Percentiles rank a stretch among this genome's conserved stretches.
Evolutionary conservation across 2,888 invertebrate genomes (phyloP).

Genomic region (Dermolepida albohirtum): DNA sequence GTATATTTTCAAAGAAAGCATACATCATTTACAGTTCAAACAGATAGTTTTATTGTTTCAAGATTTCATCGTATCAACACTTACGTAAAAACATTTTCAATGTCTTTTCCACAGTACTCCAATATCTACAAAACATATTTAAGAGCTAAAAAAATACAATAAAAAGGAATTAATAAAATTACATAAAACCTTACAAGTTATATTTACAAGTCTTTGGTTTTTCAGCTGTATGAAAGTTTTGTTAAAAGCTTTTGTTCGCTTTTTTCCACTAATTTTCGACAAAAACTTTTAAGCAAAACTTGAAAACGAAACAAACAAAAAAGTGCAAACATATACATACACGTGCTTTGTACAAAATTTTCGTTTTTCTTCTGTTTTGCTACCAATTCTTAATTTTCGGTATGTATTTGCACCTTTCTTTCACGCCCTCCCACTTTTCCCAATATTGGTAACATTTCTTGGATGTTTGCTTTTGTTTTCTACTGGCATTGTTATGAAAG

Average conservation of each 20-base stretch:
- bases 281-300: slow-evolving; percentile 61
- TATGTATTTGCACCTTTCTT: slow-evolving; percentile 49
- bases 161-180: slow-evolving; percentile 11
- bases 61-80: slow-evolving; percentile 7
- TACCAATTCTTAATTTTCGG: slow-evolving; percentile 41
- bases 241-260: slow-evolving; percentile 56
- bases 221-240: slow-evolving; percentile 65
- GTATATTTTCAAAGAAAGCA: slow-evolving; percentile 44
- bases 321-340: slow-evolving; percentile 61
- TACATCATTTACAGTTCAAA: slow-evolving; percentile 44
- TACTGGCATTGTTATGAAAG: slow-evolving; percentile 42
- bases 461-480: slow-evolving; percentile 21
- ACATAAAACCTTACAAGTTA: slow-evolving; percentile 44
- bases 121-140: slow-evolving; percentile 30
- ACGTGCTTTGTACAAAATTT: slow-evolving; percentile 47
- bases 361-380: slow-evolving; percentile 49
- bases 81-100: slow-evolving; percentile 21
- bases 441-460: slow-evolving; percentile 40
- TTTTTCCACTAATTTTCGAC: slow-evolving; percentile 4
- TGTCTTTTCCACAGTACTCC: slow-evolving; percentile 28
- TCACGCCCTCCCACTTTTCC: neutral
- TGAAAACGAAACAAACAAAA: slow-evolving; percentile 45
- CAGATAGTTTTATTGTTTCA: slow-evolving; percentile 18
- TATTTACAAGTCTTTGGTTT: slow-evolving; percentile 61
- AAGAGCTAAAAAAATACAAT: slow-evolving; percentile 24